phyloP scores from a whole-genome alignment of 2,113 vertebrate genomes.

The Dicentrarchus labrax region DNA sequence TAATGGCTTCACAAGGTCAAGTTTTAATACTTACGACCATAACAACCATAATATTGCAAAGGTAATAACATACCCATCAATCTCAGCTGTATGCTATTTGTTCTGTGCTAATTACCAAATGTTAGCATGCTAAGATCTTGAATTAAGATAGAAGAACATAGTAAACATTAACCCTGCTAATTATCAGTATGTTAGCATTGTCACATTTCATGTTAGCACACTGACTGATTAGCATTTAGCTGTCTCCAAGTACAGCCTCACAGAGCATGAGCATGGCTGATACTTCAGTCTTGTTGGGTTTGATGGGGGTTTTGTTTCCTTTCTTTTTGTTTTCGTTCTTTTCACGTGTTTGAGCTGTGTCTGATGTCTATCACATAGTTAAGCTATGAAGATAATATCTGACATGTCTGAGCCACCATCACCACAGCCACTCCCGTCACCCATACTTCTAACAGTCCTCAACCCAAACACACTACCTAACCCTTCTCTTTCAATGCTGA shows the following conservation, averaged over 20 bases:
- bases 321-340: neutral
- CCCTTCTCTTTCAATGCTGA: constrained; percentile 14
- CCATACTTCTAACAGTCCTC: neutral
- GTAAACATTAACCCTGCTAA: neutral
- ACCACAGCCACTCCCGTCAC: neutral
- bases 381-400: constrained; percentile 31
- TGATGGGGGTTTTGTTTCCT: neutral
- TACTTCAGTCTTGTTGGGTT: neutral
- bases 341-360: constrained; percentile 27
- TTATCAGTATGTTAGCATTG: neutral
- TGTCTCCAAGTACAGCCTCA: neutral
- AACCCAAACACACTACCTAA: neutral
- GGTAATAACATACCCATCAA: neutral
- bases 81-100: neutral
- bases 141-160: neutral
- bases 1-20: neutral
- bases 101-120: neutral
- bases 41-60: neutral
- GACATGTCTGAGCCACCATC: neutral
- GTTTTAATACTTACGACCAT: too few relatives aligned
- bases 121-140: neutral
- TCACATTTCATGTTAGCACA: neutral
- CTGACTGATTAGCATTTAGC: neutral
- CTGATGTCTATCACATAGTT: constrained; percentile 11
- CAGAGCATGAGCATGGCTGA: neutral